Conservation (phyloP, 2,888 invertebrate species). For the Cremastinae sp. region DNA sequence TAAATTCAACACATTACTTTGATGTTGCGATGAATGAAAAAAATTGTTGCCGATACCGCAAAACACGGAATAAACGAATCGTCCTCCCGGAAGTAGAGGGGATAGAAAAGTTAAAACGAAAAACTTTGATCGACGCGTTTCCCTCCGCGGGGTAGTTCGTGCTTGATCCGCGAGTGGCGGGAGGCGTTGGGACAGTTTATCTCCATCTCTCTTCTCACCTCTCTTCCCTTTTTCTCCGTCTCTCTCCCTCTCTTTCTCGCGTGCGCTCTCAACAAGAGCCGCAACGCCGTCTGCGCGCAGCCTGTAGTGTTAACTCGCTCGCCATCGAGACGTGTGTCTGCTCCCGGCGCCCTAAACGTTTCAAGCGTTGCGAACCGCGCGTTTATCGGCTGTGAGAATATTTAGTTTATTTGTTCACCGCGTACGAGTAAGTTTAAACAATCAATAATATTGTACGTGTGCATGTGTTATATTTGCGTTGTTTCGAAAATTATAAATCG, state of each 20-base stretch:
- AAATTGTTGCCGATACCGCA: too few relatives aligned
- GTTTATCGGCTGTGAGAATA: conserved; percentile 32
- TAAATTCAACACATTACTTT: too few relatives aligned
- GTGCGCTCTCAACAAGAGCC: neutral
- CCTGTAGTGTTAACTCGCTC: conserved; percentile 52
- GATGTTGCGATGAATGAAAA: too few relatives aligned
- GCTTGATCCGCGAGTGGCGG: neutral
- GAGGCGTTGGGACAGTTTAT: neutral
- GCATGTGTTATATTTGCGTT: conserved; percentile 2
- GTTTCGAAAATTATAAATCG: neutral
- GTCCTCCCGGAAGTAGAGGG: too few relatives aligned
- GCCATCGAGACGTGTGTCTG: conserved; percentile 35
- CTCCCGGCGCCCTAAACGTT: conserved; percentile 18
- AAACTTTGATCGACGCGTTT: too few relatives aligned
- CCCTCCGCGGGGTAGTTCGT: too few relatives aligned
- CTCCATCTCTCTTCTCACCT: too few relatives aligned
- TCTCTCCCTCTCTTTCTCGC: too few relatives aligned
- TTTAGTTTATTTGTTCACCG: conserved; percentile 35
- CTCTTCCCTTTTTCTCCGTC: too few relatives aligned
- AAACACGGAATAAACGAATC: too few relatives aligned
- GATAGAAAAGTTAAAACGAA: too few relatives aligned
- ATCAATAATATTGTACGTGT: conserved; percentile 24
- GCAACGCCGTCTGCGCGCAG: conserved; percentile 19
- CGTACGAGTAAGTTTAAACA: conserved; percentile 50
- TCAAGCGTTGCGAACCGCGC: conserved; percentile 23